These are phyloP conservation scores for Tapera naevia DNA, from an alignment of 2,797 vertebrate species.

Conservation along the genomic window DNA sequence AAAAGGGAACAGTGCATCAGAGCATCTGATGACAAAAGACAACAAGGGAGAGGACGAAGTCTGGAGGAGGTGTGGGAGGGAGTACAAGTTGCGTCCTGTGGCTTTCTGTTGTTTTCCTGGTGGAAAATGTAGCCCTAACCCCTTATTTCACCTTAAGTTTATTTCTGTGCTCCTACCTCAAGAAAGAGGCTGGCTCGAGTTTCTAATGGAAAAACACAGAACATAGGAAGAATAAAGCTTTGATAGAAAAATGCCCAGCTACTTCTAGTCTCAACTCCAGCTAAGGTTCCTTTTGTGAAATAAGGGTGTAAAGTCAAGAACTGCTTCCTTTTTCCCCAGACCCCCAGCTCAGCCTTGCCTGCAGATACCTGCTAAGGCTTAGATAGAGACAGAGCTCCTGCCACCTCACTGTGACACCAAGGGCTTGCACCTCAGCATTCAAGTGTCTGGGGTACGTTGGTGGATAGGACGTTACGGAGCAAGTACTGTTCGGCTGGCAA, in stretches of 20 bases:
- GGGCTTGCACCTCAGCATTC: background rate
- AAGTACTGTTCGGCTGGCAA: background rate
- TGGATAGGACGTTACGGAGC: background rate
- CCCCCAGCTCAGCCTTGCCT: too few relatives aligned
- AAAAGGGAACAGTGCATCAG: background rate
- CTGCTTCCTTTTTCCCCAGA: too few relatives aligned
- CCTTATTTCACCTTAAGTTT: background rate
- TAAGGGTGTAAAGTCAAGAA: too few relatives aligned
- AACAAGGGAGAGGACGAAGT: background rate
- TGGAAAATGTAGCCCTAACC: background rate
- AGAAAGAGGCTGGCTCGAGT: background rate
- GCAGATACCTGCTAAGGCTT: too few relatives aligned
- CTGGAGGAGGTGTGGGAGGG: background rate
- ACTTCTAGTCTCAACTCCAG: too few relatives aligned
- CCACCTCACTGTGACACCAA: too few relatives aligned
- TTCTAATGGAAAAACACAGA: too few relatives aligned
- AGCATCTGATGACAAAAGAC: background rate
- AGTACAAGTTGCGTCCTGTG: background rate
- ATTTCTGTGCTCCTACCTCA: background rate
- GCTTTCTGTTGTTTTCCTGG: background rate
- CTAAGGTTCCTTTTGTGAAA: too few relatives aligned
- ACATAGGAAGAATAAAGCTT: too few relatives aligned
- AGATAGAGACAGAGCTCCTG: too few relatives aligned
- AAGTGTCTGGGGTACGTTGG: background rate
- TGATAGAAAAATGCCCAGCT: too few relatives aligned